phyloP scores from a whole-genome alignment of 2,797 vertebrate genomes.

The Chiloscyllium punctatum region DNA sequence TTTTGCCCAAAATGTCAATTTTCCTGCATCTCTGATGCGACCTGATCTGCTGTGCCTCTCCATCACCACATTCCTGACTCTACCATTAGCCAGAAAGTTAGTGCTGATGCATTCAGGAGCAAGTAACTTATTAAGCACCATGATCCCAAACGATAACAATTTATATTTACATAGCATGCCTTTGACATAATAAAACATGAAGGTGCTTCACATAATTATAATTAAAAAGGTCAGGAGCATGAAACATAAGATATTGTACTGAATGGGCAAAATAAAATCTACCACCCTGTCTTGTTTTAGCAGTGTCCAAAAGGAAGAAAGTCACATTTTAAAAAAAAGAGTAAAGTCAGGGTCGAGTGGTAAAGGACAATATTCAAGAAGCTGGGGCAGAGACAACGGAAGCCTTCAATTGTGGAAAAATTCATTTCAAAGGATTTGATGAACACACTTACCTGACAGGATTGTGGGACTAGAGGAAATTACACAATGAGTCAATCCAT shows the following conservation, averaged over 20 bases:
- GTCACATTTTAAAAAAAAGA: not conserved
- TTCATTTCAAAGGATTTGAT: too few species aligned
- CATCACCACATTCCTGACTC: too few species aligned
- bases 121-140: not conserved
- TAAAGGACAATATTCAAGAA: not conserved
- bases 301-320: not conserved
- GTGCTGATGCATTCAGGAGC: not conserved
- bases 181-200: not conserved
- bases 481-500: not conserved
- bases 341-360: not conserved
- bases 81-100: not conserved
- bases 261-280: too few species aligned
- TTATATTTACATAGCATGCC: not conserved
- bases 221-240: too few species aligned
- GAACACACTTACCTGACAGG: too few species aligned
- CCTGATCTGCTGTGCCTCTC: too few species aligned
- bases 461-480: not conserved
- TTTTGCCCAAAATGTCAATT: too few species aligned
- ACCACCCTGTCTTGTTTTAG: too few species aligned
- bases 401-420: not conserved
- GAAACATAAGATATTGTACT: too few species aligned
- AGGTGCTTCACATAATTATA: not conserved
- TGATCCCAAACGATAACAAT: too few species aligned
- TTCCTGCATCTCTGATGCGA: too few species aligned
- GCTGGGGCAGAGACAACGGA: not conserved